Percentiles rank a stretch among this genome's conserved stretches.
These are phyloP conservation scores for Cerastis leucographa DNA, from an alignment of 2,888 invertebrate genomes.

Conservation along the genomic window DNA sequence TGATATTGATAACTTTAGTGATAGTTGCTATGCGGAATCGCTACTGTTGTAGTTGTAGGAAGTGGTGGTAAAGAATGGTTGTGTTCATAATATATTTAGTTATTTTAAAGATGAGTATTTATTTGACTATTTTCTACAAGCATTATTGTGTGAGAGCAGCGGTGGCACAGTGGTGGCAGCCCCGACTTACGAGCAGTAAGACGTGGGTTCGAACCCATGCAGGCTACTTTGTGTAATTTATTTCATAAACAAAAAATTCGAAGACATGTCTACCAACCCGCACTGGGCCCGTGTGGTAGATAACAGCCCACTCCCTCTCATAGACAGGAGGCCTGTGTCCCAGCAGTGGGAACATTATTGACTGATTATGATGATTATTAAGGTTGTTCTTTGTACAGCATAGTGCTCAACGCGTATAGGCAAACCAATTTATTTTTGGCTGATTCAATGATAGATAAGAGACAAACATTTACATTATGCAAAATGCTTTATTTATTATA, in stretches of 20 bases:
- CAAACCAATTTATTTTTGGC: not conserved
- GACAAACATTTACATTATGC: constrained; percentile 21
- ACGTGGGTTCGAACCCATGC: too few relatives aligned
- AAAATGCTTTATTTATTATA: constrained; percentile 66
- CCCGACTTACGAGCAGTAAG: too few relatives aligned
- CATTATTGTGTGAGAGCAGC: too few relatives aligned
- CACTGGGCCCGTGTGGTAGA: too few relatives aligned
- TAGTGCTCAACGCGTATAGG: not conserved
- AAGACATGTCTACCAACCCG: too few relatives aligned
- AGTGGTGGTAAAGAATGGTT: constrained; percentile 33
- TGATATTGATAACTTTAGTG: constrained; percentile 17
- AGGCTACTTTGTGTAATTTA: too few relatives aligned
- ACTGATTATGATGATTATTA: too few relatives aligned
- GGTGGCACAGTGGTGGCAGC: too few relatives aligned
- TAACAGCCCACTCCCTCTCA: too few relatives aligned
- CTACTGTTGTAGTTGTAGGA: constrained; percentile 22
- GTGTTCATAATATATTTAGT: constrained; percentile 44
- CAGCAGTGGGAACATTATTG: too few relatives aligned
- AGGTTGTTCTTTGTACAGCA: not conserved
- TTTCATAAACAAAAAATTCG: too few relatives aligned
- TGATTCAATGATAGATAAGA: not conserved
- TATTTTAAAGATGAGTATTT: constrained; percentile 4
- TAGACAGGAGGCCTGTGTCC: too few relatives aligned
- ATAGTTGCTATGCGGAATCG: constrained; percentile 2
- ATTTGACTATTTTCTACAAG: constrained; percentile 4